Evolutionary conservation across 2,888 invertebrate genomes (phyloP).

Genomic region (Drosophila acutilabella): DNA sequence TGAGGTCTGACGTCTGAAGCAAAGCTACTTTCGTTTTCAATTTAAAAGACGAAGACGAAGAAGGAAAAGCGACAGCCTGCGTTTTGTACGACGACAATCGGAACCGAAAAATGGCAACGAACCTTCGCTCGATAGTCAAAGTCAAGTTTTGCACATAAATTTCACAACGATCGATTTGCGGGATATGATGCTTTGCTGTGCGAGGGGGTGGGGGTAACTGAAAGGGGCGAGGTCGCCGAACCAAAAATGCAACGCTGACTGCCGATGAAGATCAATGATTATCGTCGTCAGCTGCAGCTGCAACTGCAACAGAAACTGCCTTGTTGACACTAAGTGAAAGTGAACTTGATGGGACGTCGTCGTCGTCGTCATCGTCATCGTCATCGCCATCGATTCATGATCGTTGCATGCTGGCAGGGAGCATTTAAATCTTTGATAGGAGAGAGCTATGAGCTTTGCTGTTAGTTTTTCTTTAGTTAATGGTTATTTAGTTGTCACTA

Average conservation of each 20-base stretch:
- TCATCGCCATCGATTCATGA: constrained; percentile 43
- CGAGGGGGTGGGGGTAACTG: constrained; percentile 4
- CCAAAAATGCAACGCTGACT: constrained; percentile 48
- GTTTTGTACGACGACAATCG: constrained; percentile 54
- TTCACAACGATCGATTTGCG: constrained; percentile 56
- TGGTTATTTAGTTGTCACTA: neutral
- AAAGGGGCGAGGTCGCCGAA: constrained; percentile 31
- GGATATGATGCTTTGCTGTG: neutral
- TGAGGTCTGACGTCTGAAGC: constrained; percentile 28
- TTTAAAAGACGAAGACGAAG: constrained; percentile 55
- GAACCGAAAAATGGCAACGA: constrained; percentile 75
- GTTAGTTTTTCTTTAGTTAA: neutral
- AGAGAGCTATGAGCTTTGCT: constrained; percentile 9
- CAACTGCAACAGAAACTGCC: constrained; percentile 50
- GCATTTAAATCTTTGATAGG: constrained; percentile 27
- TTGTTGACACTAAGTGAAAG: constrained; percentile 79
- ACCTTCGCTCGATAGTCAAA: constrained; percentile 69
- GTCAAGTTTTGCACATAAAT: constrained; percentile 77
- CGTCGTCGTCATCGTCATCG: constrained; percentile 34
- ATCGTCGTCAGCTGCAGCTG: constrained; percentile 65
- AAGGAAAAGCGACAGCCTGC: constrained; percentile 42
- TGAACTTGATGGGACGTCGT: constrained; percentile 73
- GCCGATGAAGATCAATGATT: constrained; percentile 83
- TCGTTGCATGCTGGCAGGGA: constrained; percentile 23
- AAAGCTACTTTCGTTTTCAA: constrained; percentile 80